Conservation (phyloP, 1,140 invertebrate genomes). For the Ephestia elutella region DNA sequence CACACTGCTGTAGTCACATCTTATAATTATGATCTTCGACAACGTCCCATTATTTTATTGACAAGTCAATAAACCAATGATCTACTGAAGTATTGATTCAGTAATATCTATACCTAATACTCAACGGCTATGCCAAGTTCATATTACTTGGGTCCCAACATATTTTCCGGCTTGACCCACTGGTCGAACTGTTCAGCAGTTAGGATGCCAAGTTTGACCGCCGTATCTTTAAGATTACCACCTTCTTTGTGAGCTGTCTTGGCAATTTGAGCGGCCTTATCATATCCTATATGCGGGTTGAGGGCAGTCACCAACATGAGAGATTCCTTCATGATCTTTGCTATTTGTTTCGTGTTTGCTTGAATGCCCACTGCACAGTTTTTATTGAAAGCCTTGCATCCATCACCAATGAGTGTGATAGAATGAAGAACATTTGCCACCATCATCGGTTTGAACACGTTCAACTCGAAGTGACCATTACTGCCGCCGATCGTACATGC, state of each 20-base stretch:
- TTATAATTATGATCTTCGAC: too few species aligned
- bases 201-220: constrained; percentile 90
- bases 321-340: constrained; percentile 92
- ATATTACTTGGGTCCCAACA: constrained; percentile 93
- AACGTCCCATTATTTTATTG: too few species aligned
- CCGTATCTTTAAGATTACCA: constrained; percentile 91
- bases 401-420: constrained; percentile 89
- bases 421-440: constrained; percentile 97
- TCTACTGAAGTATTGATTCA: not conserved
- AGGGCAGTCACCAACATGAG: constrained; percentile 99
- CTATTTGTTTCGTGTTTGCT: constrained; percentile 87
- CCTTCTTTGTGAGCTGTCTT: constrained; percentile 97
- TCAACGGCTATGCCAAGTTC: not conserved
- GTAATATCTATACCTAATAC: not conserved
- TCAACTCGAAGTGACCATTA: constrained; percentile 99
- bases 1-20: too few species aligned
- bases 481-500: constrained; percentile 94
- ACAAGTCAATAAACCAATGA: too few species aligned
- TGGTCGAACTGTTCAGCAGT: constrained; percentile 94
- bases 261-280: constrained; percentile 96
- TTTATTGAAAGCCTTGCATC: constrained; percentile 88
- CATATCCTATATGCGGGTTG: constrained; percentile 99
- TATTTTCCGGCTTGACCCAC: constrained; percentile 95
- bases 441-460: constrained; percentile 99
- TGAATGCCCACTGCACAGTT: constrained; percentile 96